These are phyloP conservation scores for Apogon talboti DNA, from an alignment of 2,797 vertebrate species.

Conservation along the genomic window DNA sequence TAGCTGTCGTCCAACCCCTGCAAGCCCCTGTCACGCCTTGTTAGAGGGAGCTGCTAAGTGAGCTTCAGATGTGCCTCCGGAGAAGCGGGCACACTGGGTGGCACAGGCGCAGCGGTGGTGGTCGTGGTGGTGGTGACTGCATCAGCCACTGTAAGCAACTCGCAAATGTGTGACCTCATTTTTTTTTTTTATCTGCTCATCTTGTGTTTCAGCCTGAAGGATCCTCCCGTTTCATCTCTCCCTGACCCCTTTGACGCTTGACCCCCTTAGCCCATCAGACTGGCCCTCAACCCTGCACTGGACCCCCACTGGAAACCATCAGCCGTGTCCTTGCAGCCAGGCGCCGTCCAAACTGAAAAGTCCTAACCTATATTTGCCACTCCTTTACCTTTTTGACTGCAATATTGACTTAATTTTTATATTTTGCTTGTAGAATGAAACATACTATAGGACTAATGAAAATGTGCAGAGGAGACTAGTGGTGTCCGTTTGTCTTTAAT, in stretches of 20 bases:
- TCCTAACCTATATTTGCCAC: constrained; percentile 19
- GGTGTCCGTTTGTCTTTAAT: constrained; percentile 51
- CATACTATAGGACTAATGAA: constrained; percentile 42
- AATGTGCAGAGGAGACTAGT: constrained; percentile 47
- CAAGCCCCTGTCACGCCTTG: constrained; percentile 62
- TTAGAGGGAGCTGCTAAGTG: constrained; percentile 75
- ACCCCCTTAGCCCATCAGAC: constrained; percentile 30
- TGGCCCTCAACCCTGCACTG: constrained; percentile 36
- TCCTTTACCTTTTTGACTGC: constrained; percentile 49
- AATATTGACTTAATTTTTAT: constrained; percentile 78
- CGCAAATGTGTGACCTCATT: constrained; percentile 59
- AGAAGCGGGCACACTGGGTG: constrained; percentile 53
- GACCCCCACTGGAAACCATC: constrained; percentile 60
- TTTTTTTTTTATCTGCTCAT: constrained; percentile 44
- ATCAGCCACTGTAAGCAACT: constrained; percentile 25
- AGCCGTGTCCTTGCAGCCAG: constrained; percentile 37
- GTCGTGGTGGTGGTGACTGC: constrained; percentile 24
- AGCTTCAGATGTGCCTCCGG: constrained; percentile 66
- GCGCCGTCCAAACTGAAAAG: constrained; percentile 32
- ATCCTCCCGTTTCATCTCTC: constrained; percentile 44
- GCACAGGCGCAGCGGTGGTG: constrained; percentile 40
- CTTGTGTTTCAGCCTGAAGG: constrained; percentile 68
- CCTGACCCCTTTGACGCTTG: constrained; percentile 24
- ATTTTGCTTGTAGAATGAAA: constrained; percentile 62
- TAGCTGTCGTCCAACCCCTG: constrained; percentile 32